Percentiles rank a stretch among this genome's conserved stretches.
These are phyloP conservation scores for Pluvialis apricaria DNA, from an alignment of 2,113 vertebrate genomes.

Conservation along the genomic window DNA sequence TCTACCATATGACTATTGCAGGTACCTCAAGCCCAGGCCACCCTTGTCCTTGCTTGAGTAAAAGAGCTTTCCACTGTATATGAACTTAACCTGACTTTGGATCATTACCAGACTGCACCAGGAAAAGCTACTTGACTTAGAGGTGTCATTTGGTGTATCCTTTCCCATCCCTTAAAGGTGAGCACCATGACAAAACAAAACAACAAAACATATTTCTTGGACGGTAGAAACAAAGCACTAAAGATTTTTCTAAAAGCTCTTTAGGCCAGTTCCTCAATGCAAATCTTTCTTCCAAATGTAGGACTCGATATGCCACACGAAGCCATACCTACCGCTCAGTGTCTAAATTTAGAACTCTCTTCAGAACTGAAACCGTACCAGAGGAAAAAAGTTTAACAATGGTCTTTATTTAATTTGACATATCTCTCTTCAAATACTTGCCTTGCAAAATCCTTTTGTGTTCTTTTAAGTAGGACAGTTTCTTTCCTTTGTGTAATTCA, in stretches of 20 bases:
- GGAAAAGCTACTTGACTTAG: background rate
- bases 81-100: background rate
- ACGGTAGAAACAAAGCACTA: background rate
- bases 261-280: background rate
- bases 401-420: conserved; percentile 44
- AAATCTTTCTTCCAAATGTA: background rate
- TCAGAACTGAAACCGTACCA: background rate
- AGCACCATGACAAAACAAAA: background rate
- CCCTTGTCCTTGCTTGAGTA: background rate
- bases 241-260: background rate
- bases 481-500: background rate
- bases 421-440: background rate
- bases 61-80: background rate
- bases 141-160: background rate
- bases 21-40: background rate
- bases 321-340: background rate
- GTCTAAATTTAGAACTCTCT: conserved; percentile 53
- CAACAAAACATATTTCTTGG: background rate
- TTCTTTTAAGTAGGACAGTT: background rate
- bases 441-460: conserved; percentile 1
- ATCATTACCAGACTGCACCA: background rate
- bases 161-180: background rate
- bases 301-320: background rate
- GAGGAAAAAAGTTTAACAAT: background rate
- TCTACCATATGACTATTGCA: background rate